Conservation (phyloP, 2,797 vertebrate species). For the Chelonia mydas region DNA sequence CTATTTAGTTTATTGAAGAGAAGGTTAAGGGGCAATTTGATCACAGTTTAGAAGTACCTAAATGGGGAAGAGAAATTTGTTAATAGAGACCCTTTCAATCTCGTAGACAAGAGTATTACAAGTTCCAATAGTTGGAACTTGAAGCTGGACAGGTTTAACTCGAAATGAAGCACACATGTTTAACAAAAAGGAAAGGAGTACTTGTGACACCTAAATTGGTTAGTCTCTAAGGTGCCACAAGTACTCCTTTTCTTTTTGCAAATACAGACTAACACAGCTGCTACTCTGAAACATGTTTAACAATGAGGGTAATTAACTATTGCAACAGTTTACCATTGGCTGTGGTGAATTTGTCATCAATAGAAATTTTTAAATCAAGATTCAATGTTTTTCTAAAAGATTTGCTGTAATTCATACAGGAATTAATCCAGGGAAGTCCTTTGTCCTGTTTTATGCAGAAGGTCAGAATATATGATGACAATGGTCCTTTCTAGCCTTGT, state of each 20-base stretch:
- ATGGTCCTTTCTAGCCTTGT: background rate
- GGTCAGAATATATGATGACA: background rate
- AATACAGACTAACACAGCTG: too few relatives aligned
- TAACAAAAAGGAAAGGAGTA: background rate
- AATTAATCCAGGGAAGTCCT: background rate
- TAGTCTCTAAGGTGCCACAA: too few relatives aligned
- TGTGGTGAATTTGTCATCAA: background rate
- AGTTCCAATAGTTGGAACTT: background rate
- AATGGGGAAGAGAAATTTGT: background rate
- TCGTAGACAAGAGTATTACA: background rate
- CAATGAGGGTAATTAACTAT: background rate
- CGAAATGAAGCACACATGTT: background rate
- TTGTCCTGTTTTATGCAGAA: background rate
- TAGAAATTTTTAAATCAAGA: background rate
- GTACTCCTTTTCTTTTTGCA: too few relatives aligned
- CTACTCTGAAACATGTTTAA: background rate
- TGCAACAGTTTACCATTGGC: background rate
- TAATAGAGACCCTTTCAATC: background rate
- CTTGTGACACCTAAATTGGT: too few relatives aligned
- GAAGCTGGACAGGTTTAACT: background rate
- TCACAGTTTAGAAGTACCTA: conserved; percentile 5
- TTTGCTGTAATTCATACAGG: background rate
- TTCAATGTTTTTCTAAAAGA: fast-evolving
- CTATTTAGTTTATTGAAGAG: background rate
- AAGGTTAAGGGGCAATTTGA: background rate